Percentiles rank a stretch among this genome's conserved stretches.
Evolutionary conservation across 2,113 vertebrate genomes (phyloP).

Genomic region (Melanostigma gelatinosum): DNA sequence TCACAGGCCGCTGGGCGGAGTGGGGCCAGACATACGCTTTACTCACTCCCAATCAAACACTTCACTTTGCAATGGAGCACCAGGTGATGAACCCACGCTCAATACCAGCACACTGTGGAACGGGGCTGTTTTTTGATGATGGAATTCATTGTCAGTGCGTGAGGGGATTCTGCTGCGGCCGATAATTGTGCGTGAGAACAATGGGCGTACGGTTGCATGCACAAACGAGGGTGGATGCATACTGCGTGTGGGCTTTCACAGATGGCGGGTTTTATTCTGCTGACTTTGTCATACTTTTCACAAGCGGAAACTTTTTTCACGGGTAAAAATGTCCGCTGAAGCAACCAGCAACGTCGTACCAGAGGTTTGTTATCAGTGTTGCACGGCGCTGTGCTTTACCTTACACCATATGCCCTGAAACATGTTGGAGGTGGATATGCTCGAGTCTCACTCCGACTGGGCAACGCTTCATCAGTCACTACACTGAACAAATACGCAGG

Average conservation of each 20-base stretch:
- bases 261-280: slow-evolving; percentile 42
- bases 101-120: slow-evolving; percentile 26
- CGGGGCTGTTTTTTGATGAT: not conserved
- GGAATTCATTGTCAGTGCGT: slow-evolving; percentile 2
- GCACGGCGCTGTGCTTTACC: not conserved
- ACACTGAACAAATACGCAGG: slow-evolving; percentile 7
- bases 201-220: not conserved
- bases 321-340: slow-evolving; percentile 16
- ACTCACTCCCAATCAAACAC: slow-evolving; percentile 68
- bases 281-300: slow-evolving; percentile 38
- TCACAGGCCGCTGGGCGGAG: slow-evolving; percentile 66
- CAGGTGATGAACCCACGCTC: slow-evolving; percentile 28
- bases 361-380: slow-evolving; percentile 17
- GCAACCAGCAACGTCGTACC: slow-evolving; percentile 7
- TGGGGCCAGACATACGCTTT: slow-evolving; percentile 31
- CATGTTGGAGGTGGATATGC: not conserved
- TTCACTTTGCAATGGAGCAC: slow-evolving; percentile 34
- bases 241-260: slow-evolving; percentile 15
- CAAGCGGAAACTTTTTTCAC: slow-evolving; percentile 1
- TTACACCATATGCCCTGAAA: not conserved
- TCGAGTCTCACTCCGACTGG: not conserved
- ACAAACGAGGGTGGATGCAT: slow-evolving; percentile 7
- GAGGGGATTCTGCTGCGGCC: not conserved
- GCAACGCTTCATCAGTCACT: not conserved
- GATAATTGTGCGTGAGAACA: slow-evolving; percentile 8